phyloP scores from a whole-genome alignment of 1,140 invertebrate genomes.

The Drosophila erecta region DNA sequence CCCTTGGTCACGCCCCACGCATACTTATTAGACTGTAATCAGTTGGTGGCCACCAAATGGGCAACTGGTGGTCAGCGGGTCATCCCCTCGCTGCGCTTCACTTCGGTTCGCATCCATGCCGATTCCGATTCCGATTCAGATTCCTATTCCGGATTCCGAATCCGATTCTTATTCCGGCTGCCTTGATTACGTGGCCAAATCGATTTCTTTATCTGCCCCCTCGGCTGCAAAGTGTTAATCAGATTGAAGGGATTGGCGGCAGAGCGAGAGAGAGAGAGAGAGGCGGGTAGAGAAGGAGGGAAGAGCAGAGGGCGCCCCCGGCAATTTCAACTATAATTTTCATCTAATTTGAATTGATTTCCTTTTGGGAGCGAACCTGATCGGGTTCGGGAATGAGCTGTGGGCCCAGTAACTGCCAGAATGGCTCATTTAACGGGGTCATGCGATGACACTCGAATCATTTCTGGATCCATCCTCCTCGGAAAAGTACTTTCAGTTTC shows the following conservation, averaged over 20 bases:
- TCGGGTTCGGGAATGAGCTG: slow-evolving; percentile 36
- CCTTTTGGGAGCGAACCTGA: slow-evolving; percentile 38
- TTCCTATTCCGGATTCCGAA: slow-evolving; percentile 9
- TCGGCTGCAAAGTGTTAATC: slow-evolving; percentile 45
- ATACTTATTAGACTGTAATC: slow-evolving; percentile 82
- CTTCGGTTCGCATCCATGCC: slow-evolving; percentile 2
- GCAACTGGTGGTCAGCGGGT: slow-evolving; percentile 64
- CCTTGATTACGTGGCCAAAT: slow-evolving; percentile 46
- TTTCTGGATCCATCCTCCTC: slow-evolving; percentile 4
- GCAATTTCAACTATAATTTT: slow-evolving; percentile 53
- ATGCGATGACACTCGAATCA: slow-evolving; percentile 4
- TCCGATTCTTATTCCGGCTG: slow-evolving; percentile 12
- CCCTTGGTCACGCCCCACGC: slow-evolving; percentile 68
- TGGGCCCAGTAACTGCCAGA: neutral
- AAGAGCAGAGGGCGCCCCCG: neutral
- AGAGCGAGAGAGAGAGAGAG: too few relatives aligned
- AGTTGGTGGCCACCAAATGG: slow-evolving; percentile 71
- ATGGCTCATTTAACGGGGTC: neutral
- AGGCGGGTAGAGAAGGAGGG: too few relatives aligned
- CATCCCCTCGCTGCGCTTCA: slow-evolving; percentile 8
- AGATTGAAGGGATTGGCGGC: slow-evolving; percentile 14
- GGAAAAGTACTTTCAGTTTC: neutral
- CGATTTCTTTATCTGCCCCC: slow-evolving; percentile 41
- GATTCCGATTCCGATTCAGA: slow-evolving; percentile 9
- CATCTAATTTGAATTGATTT: slow-evolving; percentile 55